Evolutionary conservation across 2,888 invertebrate genomes (phyloP).

Genomic region (Drosophila mulleri): DNA sequence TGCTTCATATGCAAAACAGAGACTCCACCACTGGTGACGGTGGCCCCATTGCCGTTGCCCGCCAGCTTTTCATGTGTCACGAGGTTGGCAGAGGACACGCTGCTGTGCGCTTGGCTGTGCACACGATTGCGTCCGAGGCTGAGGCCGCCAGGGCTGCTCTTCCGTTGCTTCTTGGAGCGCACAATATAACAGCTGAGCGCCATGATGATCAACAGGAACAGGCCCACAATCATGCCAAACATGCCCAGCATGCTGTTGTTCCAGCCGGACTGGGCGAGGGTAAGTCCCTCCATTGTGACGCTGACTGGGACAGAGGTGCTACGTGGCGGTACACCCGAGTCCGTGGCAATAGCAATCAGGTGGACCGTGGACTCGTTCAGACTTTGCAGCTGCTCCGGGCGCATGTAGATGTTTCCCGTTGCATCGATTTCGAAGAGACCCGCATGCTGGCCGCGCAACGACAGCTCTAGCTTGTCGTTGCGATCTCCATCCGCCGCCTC

Average conservation of each 20-base stretch:
- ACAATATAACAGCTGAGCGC: slow-evolving; percentile 92
- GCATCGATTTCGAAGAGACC: slow-evolving; percentile 84
- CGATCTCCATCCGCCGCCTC: slow-evolving; percentile 95
- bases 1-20: slow-evolving; percentile 83
- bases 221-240: slow-evolving; percentile 90
- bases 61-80: slow-evolving; percentile 83
- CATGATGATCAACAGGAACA: slow-evolving; percentile 91
- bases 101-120: slow-evolving; percentile 84
- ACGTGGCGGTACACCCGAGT: slow-evolving; percentile 93
- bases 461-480: slow-evolving; percentile 90
- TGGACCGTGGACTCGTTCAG: slow-evolving; percentile 88
- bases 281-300: slow-evolving; percentile 87
- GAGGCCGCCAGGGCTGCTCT: slow-evolving; percentile 71
- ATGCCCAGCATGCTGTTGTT: slow-evolving; percentile 86
- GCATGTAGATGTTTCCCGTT: slow-evolving; percentile 87
- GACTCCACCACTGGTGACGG: slow-evolving; percentile 78
- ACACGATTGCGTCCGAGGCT: slow-evolving; percentile 83
- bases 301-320: slow-evolving; percentile 89
- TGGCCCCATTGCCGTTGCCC: slow-evolving; percentile 70
- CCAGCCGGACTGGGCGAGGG: slow-evolving; percentile 85
- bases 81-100: slow-evolving; percentile 84
- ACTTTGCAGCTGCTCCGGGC: slow-evolving; percentile 85
- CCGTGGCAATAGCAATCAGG: slow-evolving; percentile 92
- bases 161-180: slow-evolving; percentile 86
- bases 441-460: slow-evolving; percentile 89